A percentile compares a stretch with the other conserved stretches of the same genome.
These are phyloP conservation scores for Parelbella ahira DNA, from an alignment of 2,888 invertebrate species.

Conservation along the genomic window DNA sequence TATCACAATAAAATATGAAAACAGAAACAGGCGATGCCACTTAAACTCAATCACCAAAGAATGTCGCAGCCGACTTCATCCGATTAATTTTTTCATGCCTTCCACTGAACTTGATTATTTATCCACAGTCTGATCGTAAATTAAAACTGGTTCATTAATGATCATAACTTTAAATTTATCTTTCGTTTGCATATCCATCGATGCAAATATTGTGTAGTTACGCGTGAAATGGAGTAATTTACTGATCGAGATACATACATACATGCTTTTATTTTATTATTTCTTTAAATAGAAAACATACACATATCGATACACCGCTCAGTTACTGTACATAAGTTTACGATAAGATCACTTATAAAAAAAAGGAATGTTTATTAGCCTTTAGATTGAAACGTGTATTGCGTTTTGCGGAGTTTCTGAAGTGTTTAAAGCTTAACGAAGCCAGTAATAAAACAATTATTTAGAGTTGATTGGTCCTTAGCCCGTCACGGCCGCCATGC, in stretches of 20 bases:
- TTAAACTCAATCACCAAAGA: slow-evolving; percentile 38
- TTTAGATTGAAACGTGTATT: neutral
- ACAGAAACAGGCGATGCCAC: slow-evolving; percentile 36
- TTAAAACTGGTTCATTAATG: slow-evolving; percentile 70
- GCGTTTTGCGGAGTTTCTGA: slow-evolving; percentile 30
- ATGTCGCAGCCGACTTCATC: slow-evolving; percentile 44
- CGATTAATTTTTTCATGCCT: slow-evolving; percentile 55
- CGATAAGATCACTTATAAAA: no score
- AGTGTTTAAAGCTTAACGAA: slow-evolving; percentile 51
- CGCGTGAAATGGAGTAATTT: slow-evolving; percentile 49
- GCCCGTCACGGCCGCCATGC: slow-evolving; percentile 55
- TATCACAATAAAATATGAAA: slow-evolving; percentile 31
- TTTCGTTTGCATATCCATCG: slow-evolving; percentile 48
- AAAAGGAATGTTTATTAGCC: no score
- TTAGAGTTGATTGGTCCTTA: slow-evolving; percentile 63
- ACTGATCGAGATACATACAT: slow-evolving; percentile 40
- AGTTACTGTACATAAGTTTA: no score
- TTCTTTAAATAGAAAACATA: slow-evolving; percentile 15
- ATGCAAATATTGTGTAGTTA: slow-evolving; percentile 28
- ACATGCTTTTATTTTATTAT: no score
- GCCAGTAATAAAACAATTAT: slow-evolving; percentile 63
- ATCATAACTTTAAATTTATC: slow-evolving; percentile 68
- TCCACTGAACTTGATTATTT: slow-evolving; percentile 51
- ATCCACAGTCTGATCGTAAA: slow-evolving; percentile 61
- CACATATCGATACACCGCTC: no score